Evolutionary conservation across 23 tunicate genomes (phyloP).

Genomic region (Ciona savignyi): DNA sequence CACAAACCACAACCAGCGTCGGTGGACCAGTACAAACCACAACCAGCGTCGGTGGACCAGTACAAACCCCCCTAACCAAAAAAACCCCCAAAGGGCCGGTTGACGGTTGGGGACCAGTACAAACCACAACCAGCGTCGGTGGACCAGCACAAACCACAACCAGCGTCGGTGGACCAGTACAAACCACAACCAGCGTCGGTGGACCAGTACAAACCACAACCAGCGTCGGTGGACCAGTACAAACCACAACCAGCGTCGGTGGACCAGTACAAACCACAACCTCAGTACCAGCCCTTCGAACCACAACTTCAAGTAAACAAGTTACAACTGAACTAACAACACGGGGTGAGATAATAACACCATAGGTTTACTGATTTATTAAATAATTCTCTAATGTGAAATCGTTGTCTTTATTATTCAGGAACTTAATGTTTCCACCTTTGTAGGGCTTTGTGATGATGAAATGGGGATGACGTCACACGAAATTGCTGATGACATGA

Average conservation of each 20-base stretch:
- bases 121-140: neutral
- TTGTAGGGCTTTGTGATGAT: constrained; percentile 60
- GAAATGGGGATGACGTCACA: too few species aligned
- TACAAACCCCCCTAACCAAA: neutral
- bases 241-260: neutral
- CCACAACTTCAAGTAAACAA: constrained; percentile 18
- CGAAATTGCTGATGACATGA: too few species aligned
- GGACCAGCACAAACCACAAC: neutral
- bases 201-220: neutral
- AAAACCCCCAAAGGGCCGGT: too few species aligned
- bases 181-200: neutral
- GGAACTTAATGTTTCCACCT: constrained; percentile 22
- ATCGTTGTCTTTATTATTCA: too few species aligned
- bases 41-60: neutral
- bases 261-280: too few species aligned
- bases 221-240: neutral
- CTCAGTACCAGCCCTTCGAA: constrained; percentile 31
- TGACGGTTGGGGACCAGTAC: neutral
- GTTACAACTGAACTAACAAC: constrained; percentile 9
- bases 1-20: constrained; percentile 21
- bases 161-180: neutral
- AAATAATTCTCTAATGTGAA: too few species aligned
- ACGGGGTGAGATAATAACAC: neutral
- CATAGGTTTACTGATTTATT: too few species aligned
- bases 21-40: constrained; percentile 3